A percentile compares a stretch with the other conserved stretches of the same genome.
These are phyloP conservation scores for Zoroaster sp. DNA, from an alignment of 53 echinoderm and acorn worm species.

Conservation along the genomic window DNA sequence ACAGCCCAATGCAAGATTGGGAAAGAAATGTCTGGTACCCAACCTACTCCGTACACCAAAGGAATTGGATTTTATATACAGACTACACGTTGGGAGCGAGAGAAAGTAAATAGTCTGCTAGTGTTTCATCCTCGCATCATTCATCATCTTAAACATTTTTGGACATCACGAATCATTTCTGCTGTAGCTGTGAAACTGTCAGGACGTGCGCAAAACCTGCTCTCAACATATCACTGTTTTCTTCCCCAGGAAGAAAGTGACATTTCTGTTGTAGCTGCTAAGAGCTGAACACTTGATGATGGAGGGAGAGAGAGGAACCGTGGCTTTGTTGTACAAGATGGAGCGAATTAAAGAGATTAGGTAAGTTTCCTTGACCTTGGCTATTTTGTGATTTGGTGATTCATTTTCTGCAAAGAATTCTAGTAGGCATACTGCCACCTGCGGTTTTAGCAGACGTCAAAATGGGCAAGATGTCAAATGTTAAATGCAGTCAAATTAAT, in stretches of 20 bases:
- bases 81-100: constrained; percentile 17
- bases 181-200: not conserved
- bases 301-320: constrained; percentile 38
- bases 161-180: not conserved
- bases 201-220: not conserved
- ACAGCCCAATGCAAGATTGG: not conserved
- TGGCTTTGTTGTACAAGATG: constrained; percentile 61
- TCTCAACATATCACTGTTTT: too few relatives aligned
- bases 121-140: too few relatives aligned
- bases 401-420: too few relatives aligned
- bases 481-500: too few relatives aligned
- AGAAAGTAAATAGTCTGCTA: not conserved
- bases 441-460: too few relatives aligned
- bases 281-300: not conserved
- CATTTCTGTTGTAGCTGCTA: too few relatives aligned
- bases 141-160: not conserved
- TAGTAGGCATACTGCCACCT: too few relatives aligned
- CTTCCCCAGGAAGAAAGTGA: too few relatives aligned
- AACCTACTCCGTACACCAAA: not conserved
- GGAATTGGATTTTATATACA: not conserved
- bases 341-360: constrained; percentile 68
- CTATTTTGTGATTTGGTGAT: too few relatives aligned
- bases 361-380: too few relatives aligned
- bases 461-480: too few relatives aligned
- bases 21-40: not conserved